Evolutionary conservation across 2,797 vertebrate species (phyloP).

Genomic region (Podarcis lilfordi): DNA sequence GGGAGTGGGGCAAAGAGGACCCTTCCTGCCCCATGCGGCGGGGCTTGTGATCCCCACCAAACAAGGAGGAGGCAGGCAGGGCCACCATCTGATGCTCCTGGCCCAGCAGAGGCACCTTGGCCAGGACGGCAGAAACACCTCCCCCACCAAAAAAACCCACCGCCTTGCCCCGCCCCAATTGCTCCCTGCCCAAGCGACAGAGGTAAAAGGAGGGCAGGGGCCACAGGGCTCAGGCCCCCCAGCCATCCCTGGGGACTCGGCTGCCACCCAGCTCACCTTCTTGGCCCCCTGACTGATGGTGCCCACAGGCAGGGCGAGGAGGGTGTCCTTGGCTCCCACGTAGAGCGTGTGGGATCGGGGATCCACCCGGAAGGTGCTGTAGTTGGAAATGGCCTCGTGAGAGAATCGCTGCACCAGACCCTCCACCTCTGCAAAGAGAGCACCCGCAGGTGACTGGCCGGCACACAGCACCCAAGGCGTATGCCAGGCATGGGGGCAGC

Average conservation of each 20-base stretch:
- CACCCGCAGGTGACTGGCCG: neutral
- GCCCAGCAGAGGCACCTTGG: neutral
- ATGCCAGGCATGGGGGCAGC: neutral
- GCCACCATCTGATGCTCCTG: too few species aligned
- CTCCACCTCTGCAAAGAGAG: conserved; percentile 60
- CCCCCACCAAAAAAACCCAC: neutral
- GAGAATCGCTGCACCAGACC: conserved; percentile 67
- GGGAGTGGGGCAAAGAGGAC: neutral
- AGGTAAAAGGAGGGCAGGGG: too few species aligned
- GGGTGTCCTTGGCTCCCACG: conserved; percentile 82
- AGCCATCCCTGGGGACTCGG: too few species aligned
- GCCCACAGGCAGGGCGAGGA: conserved; percentile 79
- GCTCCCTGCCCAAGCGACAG: too few species aligned
- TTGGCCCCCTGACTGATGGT: neutral
- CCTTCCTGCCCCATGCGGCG: fast-evolving
- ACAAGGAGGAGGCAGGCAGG: too few species aligned
- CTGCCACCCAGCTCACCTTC: conserved; percentile 2
- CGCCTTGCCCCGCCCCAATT: neutral
- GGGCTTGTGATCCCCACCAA: neutral
- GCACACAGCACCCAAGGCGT: neutral
- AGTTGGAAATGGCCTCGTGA: conserved; percentile 69
- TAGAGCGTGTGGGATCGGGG: conserved; percentile 76
- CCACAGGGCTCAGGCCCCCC: too few species aligned
- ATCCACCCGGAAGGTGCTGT: conserved; percentile 85
- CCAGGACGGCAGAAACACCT: neutral